Evolutionary conservation across 2,113 vertebrate species (phyloP).

Genomic region (Morone saxatilis): DNA sequence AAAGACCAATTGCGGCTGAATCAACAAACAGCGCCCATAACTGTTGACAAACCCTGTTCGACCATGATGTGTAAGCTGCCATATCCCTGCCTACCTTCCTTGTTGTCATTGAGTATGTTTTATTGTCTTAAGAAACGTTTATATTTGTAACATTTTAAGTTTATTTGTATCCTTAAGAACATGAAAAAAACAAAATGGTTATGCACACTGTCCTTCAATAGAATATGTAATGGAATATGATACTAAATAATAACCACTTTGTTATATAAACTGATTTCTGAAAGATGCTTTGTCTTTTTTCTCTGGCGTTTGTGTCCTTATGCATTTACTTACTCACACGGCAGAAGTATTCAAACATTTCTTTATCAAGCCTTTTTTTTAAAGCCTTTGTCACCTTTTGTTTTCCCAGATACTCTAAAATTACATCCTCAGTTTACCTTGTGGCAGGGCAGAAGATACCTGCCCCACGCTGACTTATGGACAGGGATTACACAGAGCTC

Average conservation of each 20-base stretch:
- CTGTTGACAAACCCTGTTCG: slow-evolving; percentile 66
- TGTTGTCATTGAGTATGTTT: slow-evolving; percentile 69
- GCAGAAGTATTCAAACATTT: neutral
- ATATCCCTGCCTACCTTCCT: slow-evolving; percentile 79
- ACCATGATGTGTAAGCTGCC: slow-evolving; percentile 62
- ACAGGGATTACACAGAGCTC: slow-evolving; percentile 60
- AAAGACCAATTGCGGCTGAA: slow-evolving; percentile 56
- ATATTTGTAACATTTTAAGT: slow-evolving; percentile 85
- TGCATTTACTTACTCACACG: neutral
- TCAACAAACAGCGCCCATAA: slow-evolving; percentile 61
- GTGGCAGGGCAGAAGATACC: slow-evolving; percentile 43
- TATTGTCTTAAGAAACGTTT: slow-evolving; percentile 83
- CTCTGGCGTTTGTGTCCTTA: slow-evolving; percentile 14
- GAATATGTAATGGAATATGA: slow-evolving; percentile 79
- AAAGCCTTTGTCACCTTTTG: slow-evolving; percentile 8
- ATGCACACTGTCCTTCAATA: slow-evolving; percentile 79
- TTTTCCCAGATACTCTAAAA: slow-evolving; percentile 13
- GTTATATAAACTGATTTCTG: slow-evolving; percentile 81
- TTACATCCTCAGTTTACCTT: slow-evolving; percentile 27
- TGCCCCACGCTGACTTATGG: slow-evolving; percentile 61
- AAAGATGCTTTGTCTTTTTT: slow-evolving; percentile 41
- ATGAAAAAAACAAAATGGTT: slow-evolving; percentile 71
- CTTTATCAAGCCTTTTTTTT: neutral
- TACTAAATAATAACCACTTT: slow-evolving; percentile 86
- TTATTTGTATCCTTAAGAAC: slow-evolving; percentile 81